phyloP scores from a whole-genome alignment of 2,113 vertebrate genomes.

The Origma solitaria region DNA sequence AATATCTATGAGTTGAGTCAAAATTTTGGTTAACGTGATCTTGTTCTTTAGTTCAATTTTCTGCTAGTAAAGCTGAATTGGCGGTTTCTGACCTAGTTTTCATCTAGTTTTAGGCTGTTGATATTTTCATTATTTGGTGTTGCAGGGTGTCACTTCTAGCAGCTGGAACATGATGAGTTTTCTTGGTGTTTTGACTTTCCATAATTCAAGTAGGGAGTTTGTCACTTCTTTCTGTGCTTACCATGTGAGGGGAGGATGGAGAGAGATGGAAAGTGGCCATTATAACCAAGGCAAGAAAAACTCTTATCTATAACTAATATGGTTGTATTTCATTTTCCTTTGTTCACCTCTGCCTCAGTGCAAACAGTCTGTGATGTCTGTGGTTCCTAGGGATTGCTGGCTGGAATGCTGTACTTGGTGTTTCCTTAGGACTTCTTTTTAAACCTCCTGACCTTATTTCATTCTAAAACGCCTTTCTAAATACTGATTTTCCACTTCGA shows the following conservation, averaged over 20 bases:
- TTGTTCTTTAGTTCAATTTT: not conserved
- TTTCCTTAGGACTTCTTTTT: not conserved
- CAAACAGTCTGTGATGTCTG: not conserved
- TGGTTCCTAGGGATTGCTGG: not conserved
- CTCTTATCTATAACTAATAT: rapidly evolving
- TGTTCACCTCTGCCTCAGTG: not conserved
- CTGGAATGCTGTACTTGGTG: not conserved
- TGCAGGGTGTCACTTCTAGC: not conserved
- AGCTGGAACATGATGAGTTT: not conserved
- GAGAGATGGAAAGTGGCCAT: not conserved
- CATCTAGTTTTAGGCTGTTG: not conserved
- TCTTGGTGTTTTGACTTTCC: not conserved
- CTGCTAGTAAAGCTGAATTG: not conserved
- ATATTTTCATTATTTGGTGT: not conserved
- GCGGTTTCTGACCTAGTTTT: not conserved
- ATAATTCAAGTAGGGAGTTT: not conserved
- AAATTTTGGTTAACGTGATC: not conserved
- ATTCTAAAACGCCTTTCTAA: not conserved
- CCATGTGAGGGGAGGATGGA: not conserved
- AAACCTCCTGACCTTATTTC: not conserved
- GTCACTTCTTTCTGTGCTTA: not conserved
- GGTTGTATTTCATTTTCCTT: not conserved
- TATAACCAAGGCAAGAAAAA: not conserved
- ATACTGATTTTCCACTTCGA: not conserved
- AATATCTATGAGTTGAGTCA: not conserved